These are phyloP conservation scores for Mycalesis mineus DNA, from an alignment of 2,888 invertebrate species.

Conservation along the genomic window DNA sequence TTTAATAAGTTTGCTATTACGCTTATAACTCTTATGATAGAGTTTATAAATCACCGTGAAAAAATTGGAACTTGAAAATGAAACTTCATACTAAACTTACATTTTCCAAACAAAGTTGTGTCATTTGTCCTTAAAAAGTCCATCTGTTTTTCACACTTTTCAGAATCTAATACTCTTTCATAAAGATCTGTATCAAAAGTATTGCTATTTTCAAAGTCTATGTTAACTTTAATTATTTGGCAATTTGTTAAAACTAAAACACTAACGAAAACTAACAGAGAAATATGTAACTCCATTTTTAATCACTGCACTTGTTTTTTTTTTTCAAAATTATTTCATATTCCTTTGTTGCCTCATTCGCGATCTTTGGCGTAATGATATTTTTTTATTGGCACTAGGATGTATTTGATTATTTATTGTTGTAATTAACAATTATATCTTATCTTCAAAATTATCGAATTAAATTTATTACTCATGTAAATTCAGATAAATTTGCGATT, in stretches of 20 bases:
- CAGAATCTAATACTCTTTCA: constrained; percentile 48
- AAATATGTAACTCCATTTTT: constrained; percentile 20
- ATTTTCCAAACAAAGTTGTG: constrained; percentile 37
- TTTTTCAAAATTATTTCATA: constrained; percentile 3
- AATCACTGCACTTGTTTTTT: constrained; percentile 11
- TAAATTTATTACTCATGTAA: constrained; percentile 10
- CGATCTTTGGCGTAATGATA: constrained; percentile 9
- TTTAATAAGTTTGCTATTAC: no score
- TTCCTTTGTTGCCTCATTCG: constrained; percentile 12
- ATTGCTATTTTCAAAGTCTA: constrained; percentile 34
- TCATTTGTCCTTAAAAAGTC: constrained; percentile 39
- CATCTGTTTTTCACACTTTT: constrained; percentile 51
- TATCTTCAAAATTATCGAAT: constrained; percentile 20
- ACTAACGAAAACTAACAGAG: constrained; percentile 14
- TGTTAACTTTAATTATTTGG: constrained; percentile 1
- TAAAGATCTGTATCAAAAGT: constrained; percentile 50
- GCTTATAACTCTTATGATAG: no score
- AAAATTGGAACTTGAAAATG: no score
- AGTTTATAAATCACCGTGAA: no score
- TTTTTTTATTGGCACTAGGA: constrained; percentile 7
- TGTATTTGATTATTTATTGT: constrained; percentile 17
- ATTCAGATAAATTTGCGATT: constrained; percentile 21
- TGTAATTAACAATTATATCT: constrained; percentile 24
- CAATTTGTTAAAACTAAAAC: constrained; percentile 12
- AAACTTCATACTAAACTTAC: constrained; percentile 45